Conservation (phyloP, 2,797 vertebrate species). For the Tinamus major region DNA sequence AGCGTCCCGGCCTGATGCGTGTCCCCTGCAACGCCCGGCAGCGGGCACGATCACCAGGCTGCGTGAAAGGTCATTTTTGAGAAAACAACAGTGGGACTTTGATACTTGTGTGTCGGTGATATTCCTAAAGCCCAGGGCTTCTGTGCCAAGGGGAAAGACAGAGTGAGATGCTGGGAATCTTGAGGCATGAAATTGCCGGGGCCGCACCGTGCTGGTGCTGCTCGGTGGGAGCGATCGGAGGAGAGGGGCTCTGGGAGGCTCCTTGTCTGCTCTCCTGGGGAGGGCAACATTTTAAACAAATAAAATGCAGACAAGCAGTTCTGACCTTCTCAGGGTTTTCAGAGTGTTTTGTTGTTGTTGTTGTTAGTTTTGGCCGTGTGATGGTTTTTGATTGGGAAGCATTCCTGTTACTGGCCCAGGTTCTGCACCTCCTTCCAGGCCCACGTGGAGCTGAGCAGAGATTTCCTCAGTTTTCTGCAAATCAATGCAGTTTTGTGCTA, state of each 20-base stretch:
- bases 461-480: rapidly evolving
- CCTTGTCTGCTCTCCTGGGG: slow-evolving; percentile 51
- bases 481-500: rapidly evolving
- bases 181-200: slow-evolving; percentile 29
- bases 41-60: rapidly evolving
- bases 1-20: neutral
- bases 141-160: neutral
- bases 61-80: neutral
- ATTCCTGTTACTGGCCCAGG: neutral
- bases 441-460: neutral
- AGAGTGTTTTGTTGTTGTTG: neutral
- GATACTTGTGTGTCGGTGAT: neutral
- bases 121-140: neutral
- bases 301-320: slow-evolving; percentile 16
- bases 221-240: slow-evolving; percentile 25
- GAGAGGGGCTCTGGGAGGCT: neutral
- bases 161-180: neutral
- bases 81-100: neutral
- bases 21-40: neutral
- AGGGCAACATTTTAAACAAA: neutral
- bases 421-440: neutral
- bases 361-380: neutral
- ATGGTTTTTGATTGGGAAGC: neutral
- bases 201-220: neutral
- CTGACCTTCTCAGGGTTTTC: neutral